These are phyloP conservation scores for Sinopyrophorus schimmeli DNA, from an alignment of 2,888 invertebrate genomes.

Conservation along the genomic window DNA sequence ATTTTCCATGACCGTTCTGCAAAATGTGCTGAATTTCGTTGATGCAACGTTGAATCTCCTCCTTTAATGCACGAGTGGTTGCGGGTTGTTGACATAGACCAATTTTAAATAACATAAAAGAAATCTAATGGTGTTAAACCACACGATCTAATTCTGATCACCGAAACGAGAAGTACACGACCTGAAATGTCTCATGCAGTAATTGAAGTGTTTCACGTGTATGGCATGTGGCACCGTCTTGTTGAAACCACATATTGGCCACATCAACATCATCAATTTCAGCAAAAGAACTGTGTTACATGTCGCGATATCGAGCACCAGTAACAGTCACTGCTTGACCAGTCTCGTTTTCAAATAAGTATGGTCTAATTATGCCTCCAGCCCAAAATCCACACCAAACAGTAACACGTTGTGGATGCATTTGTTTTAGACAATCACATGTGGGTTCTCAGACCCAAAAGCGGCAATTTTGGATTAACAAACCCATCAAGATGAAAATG, in stretches of 20 bases:
- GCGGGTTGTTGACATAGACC: too few species aligned
- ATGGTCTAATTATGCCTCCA: slow-evolving; percentile 21
- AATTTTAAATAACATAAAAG: too few species aligned
- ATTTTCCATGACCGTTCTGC: too few species aligned
- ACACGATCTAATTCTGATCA: too few species aligned
- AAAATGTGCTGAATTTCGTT: too few species aligned
- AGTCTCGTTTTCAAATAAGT: slow-evolving; percentile 36
- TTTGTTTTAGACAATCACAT: slow-evolving; percentile 36
- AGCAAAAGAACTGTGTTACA: slow-evolving; percentile 37
- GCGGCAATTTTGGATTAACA: slow-evolving; percentile 45
- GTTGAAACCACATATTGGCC: slow-evolving; percentile 30
- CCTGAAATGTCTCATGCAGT: slow-evolving; percentile 32
- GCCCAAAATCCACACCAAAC: slow-evolving; percentile 50
- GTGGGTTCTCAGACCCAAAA: slow-evolving; percentile 43
- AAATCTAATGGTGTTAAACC: too few species aligned
- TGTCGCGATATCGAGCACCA: slow-evolving; percentile 39
- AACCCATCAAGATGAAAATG: slow-evolving; percentile 43
- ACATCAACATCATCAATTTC: slow-evolving; percentile 36
- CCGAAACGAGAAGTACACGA: slow-evolving; percentile 14
- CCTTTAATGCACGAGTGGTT: too few species aligned
- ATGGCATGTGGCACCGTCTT: slow-evolving; percentile 35
- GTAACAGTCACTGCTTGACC: slow-evolving; percentile 35
- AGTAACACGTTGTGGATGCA: slow-evolving; percentile 46
- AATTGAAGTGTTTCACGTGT: slow-evolving; percentile 31
- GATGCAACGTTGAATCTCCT: too few species aligned